Conservation (phyloP, 53 echinoderm and acorn worm species). For the Astropecten irregularis region DNA sequence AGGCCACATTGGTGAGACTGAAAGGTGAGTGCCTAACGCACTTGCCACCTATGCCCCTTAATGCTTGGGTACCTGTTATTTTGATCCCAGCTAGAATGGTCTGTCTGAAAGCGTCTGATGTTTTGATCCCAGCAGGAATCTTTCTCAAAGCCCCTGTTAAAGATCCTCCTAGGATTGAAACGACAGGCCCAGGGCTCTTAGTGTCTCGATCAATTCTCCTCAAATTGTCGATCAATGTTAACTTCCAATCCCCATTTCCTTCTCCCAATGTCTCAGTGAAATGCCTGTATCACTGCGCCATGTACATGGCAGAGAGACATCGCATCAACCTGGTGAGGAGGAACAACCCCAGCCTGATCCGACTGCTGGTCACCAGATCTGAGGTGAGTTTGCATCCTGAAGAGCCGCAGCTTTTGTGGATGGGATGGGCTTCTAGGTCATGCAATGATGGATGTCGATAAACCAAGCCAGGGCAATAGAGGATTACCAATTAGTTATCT, state of each 20-base stretch:
- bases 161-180: too few relatives aligned
- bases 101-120: too few relatives aligned
- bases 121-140: too few relatives aligned
- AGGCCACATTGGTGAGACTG: too few relatives aligned
- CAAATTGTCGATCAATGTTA: not conserved
- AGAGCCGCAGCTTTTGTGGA: too few relatives aligned
- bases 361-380: constrained; percentile 81
- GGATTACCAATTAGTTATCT: not conserved
- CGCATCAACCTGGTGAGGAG: constrained; percentile 57
- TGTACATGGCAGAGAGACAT: constrained; percentile 74
- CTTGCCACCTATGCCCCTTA: too few relatives aligned
- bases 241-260: not conserved
- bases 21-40: too few relatives aligned
- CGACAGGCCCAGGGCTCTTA: too few relatives aligned
- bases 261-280: constrained; percentile 61
- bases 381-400: constrained; percentile 62
- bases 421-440: too few relatives aligned
- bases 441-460: too few relatives aligned
- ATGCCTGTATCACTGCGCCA: constrained; percentile 79
- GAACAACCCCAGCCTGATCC: constrained; percentile 72
- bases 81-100: too few relatives aligned
- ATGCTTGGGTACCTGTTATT: too few relatives aligned
- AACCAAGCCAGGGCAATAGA: not conserved
- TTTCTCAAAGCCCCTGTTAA: not conserved
- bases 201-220: not conserved